Conservation (phyloP, 2,888 invertebrate genomes). For the Ophion costatus region DNA sequence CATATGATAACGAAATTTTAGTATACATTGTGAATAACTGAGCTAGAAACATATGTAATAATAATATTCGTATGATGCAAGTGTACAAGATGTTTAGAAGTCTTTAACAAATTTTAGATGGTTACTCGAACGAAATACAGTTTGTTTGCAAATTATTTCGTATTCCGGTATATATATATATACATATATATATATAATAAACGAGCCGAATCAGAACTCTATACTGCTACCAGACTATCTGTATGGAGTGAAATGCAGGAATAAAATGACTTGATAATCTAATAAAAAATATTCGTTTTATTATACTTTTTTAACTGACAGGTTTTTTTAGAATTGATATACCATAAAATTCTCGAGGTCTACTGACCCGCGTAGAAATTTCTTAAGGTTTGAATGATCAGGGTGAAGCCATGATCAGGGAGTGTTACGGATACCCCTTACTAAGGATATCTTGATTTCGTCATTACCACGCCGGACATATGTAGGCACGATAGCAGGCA, state of each 20-base stretch:
- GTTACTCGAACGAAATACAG: conserved; percentile 37
- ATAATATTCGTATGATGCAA: conserved; percentile 53
- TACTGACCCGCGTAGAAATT: no score
- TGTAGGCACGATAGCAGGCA: no score
- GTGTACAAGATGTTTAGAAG: conserved; percentile 62
- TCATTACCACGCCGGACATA: no score
- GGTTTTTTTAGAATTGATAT: not conserved
- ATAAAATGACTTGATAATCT: conserved; percentile 67
- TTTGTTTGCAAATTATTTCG: conserved; percentile 47
- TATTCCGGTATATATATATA: conserved; percentile 21
- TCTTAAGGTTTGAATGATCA: no score
- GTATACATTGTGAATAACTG: conserved; percentile 51
- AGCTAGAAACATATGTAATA: conserved; percentile 33
- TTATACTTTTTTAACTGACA: not conserved
- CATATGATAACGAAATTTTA: conserved; percentile 41
- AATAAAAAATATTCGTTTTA: conserved; percentile 5
- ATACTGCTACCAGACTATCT: conserved; percentile 52
- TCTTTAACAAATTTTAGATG: conserved; percentile 58
- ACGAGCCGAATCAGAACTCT: conserved; percentile 40
- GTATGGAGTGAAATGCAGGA: conserved; percentile 68
- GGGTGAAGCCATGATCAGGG: no score
- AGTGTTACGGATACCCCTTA: no score
- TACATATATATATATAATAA: not conserved
- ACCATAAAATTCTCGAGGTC: no score
- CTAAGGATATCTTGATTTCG: no score